Evolutionary conservation across 2,888 invertebrate species (phyloP).

Genomic region (Steinernema carpocapsae): DNA sequence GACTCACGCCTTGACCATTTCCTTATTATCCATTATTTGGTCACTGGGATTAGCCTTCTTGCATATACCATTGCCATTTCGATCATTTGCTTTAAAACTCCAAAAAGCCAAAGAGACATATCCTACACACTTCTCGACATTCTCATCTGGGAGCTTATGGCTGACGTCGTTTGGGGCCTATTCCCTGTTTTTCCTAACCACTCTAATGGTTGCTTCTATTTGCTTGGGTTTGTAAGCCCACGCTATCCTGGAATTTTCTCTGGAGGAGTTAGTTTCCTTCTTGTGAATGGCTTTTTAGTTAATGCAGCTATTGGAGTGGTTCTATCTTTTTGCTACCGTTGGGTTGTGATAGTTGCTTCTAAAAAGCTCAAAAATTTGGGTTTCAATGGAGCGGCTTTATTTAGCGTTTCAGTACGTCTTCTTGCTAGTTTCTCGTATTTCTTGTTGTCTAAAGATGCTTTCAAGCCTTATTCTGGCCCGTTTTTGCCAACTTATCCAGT

Average conservation of each 20-base stretch:
- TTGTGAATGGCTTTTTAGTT: neutral
- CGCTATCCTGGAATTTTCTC: neutral
- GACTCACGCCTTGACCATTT: neutral
- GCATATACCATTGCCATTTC: neutral
- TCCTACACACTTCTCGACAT: neutral
- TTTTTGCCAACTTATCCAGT: neutral
- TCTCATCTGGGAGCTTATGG: neutral
- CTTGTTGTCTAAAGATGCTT: neutral
- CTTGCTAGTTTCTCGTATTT: neutral
- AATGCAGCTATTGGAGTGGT: neutral
- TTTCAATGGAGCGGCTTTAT: neutral
- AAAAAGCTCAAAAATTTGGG: neutral
- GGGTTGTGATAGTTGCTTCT: neutral
- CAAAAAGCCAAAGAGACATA: neutral
- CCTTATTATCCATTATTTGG: neutral
- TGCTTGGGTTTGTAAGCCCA: neutral
- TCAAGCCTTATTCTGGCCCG: neutral
- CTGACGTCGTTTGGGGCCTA: neutral
- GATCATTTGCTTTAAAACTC: neutral
- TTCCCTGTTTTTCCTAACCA: neutral
- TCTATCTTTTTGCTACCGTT: neutral
- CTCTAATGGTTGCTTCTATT: neutral
- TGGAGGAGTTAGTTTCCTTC: neutral
- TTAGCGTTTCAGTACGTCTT: neutral
- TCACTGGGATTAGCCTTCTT: neutral